A percentile compares a stretch with the other conserved stretches of the same genome.
Evolutionary conservation across 2,113 vertebrate species (phyloP).

Genomic region (Tinamus guttatus): DNA sequence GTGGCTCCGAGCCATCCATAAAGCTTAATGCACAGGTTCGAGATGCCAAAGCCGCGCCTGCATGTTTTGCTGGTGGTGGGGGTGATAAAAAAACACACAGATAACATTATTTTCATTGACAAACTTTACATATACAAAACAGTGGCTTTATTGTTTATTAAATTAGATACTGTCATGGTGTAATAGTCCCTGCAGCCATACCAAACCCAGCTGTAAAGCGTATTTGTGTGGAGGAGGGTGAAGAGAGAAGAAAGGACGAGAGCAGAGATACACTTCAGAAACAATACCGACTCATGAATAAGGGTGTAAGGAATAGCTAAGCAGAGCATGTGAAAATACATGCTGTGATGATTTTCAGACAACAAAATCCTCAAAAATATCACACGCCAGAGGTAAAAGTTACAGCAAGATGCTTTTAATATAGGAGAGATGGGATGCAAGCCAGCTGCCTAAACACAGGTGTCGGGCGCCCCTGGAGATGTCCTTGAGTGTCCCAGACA

Average conservation of each 20-base stretch:
- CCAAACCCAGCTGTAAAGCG: background rate
- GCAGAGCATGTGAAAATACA: background rate
- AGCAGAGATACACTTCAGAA: background rate
- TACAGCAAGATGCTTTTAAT: background rate
- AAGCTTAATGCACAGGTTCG: background rate
- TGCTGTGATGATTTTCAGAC: background rate
- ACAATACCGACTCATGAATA: background rate
- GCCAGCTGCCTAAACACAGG: background rate
- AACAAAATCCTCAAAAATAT: background rate
- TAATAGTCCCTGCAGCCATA: slow-evolving; percentile 59
- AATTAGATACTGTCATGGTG: slow-evolving; percentile 41
- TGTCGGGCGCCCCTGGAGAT: background rate
- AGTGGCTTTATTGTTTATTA: slow-evolving; percentile 66
- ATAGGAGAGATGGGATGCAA: background rate
- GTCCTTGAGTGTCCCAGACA: background rate
- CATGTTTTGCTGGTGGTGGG: slow-evolving; percentile 7
- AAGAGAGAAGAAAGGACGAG: background rate
- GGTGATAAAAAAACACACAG: slow-evolving; percentile 53
- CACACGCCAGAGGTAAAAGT: background rate
- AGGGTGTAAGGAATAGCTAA: background rate
- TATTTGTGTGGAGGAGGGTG: background rate
- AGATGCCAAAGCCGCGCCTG: slow-evolving; percentile 30
- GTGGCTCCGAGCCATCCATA: slow-evolving; percentile 52
- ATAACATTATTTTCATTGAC: slow-evolving; percentile 68
- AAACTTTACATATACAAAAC: slow-evolving; percentile 60